Percentiles rank a stretch among this genome's conserved stretches.
phyloP scores from a whole-genome alignment of 2,113 vertebrate genomes.

The Cyanistes caeruleus region DNA sequence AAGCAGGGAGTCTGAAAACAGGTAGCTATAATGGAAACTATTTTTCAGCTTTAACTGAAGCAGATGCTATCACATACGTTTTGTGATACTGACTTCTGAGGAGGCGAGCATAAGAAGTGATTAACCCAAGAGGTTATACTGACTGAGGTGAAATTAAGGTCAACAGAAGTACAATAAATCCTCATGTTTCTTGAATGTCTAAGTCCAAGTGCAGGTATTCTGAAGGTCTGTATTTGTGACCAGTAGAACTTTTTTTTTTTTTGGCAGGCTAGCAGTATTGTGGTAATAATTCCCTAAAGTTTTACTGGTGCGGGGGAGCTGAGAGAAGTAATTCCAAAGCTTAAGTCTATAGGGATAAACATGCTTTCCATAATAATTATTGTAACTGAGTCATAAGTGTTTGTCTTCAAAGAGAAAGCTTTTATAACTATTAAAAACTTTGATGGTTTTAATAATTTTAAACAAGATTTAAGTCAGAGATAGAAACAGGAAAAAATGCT shows the following conservation, averaged over 20 bases:
- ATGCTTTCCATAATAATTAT: neutral
- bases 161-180: slow-evolving; percentile 6
- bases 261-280: fast-evolving
- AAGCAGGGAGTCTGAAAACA: slow-evolving; percentile 10
- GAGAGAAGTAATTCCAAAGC: neutral
- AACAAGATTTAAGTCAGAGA: neutral
- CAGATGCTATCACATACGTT: neutral
- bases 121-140: slow-evolving; percentile 37
- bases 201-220: neutral
- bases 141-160: slow-evolving; percentile 41
- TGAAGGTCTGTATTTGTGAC: neutral
- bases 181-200: neutral
- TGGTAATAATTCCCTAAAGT: neutral
- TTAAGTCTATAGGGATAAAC: neutral
- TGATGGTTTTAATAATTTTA: neutral
- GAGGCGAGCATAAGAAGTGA: neutral
- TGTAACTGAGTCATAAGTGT: neutral
- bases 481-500: neutral
- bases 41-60: slow-evolving; percentile 40
- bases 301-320: neutral
- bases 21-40: slow-evolving; percentile 30
- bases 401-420: neutral
- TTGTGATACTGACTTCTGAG: neutral
- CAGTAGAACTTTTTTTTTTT: neutral
- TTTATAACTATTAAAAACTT: neutral